Evolutionary conservation across 1,140 invertebrate species (phyloP), one percentile per base, ranked within the genome.

Genomic region (Tetragonula clypearis): DNA sequence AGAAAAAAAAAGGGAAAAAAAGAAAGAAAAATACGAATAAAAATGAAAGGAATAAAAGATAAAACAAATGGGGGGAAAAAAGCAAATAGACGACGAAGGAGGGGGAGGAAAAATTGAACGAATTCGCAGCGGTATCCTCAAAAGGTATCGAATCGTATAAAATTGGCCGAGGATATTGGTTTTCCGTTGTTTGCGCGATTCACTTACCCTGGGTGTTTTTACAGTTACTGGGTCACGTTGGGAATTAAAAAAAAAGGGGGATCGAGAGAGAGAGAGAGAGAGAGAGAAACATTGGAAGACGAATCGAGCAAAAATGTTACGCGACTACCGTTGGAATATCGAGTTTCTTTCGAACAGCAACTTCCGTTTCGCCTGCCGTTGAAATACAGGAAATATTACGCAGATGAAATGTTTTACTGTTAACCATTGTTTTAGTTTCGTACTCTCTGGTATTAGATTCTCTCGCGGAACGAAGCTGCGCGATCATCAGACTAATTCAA

Each of bases 81-180:
- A n/a, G 26, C n/a, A n/a, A 30, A 30, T 26, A 21, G 26, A 26
- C 11, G 14, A 23, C 41, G n/a, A 41, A 65, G 35, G 23, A 19
- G 60, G 15, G 35, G 41, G 49, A n/a, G 55, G 19, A 23, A 35
- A 58, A 79, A 84, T 23, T 72, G 35, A 26, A 58, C 68, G 76
- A 79, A 41, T 72, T 79, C 68, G 76, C 19, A 21, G 26, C 23
- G 65, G 21, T 53, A 49, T 81, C 69, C 68, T 73, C 30, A 56
- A 79, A 58, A 74, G 9, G 55, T 49, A 65, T 41, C 66, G 68
- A 79, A 62, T 72, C 60, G 23, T 62, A n/a, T 62, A 60, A 69
- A 83, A 69, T 58, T 83, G 74, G 49, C 82, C 58, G 68, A 83
- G 73, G 49, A 66, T 83, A 83, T 78, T 83, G 82, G 82, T 77